Conservation (phyloP, 2,888 invertebrate species). For the Metellina segmentata region DNA sequence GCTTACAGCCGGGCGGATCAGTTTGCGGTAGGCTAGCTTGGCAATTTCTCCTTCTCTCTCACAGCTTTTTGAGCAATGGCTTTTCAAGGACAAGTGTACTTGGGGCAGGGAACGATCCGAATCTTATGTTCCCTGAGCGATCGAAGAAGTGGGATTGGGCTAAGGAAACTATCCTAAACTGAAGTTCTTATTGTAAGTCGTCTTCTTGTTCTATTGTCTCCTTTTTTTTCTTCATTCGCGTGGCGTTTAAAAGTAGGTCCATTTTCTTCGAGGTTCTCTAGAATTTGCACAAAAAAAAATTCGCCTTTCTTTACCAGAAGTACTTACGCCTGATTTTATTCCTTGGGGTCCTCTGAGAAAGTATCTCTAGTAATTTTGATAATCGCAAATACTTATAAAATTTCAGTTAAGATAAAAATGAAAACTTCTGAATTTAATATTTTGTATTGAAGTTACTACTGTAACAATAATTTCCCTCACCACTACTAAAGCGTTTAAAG, state of each 20-base stretch:
- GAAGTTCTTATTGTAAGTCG: background rate
- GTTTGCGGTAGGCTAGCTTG: slow-evolving; percentile 63
- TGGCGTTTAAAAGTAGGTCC: background rate
- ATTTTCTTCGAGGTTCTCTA: background rate
- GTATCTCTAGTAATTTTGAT: too few relatives aligned
- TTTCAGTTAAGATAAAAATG: too few relatives aligned
- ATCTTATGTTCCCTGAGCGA: slow-evolving; percentile 22
- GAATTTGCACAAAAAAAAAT: too few relatives aligned
- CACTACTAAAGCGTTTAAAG: too few relatives aligned
- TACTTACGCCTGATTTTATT: too few relatives aligned
- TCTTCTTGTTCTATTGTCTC: background rate
- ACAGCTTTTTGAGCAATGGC: slow-evolving; percentile 38
- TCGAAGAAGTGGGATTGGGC: background rate
- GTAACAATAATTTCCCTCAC: too few relatives aligned
- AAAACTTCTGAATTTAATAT: too few relatives aligned
- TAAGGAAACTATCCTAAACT: background rate
- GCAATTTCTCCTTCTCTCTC: slow-evolving; percentile 58
- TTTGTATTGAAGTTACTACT: too few relatives aligned
- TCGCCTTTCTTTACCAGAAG: too few relatives aligned
- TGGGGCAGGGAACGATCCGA: slow-evolving; percentile 8
- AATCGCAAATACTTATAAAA: too few relatives aligned
- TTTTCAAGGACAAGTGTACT: slow-evolving; percentile 31
- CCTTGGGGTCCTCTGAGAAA: too few relatives aligned
- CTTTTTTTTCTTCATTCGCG: background rate
- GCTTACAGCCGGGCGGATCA: slow-evolving; percentile 37